phyloP scores from a whole-genome alignment of 2,888 invertebrate genomes.

The Dascillus cervinus region DNA sequence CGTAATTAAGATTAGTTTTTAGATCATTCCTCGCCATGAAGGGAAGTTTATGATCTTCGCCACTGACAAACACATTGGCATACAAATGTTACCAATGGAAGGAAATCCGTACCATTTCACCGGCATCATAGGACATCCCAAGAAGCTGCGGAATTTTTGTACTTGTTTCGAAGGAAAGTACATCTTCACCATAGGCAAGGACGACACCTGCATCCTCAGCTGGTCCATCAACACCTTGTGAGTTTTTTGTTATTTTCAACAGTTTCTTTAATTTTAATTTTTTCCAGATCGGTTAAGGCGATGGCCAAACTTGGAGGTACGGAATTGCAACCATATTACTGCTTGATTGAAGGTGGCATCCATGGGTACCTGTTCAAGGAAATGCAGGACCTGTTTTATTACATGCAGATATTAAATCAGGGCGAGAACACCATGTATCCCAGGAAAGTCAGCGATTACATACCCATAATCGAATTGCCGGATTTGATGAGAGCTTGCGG shows the following conservation, averaged over 20 bases:
- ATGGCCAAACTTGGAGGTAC: slow-evolving; percentile 45
- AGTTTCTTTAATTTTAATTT: background rate
- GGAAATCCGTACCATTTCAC: slow-evolving; percentile 66
- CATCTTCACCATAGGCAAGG: slow-evolving; percentile 49
- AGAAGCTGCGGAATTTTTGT: slow-evolving; percentile 42
- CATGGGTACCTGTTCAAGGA: slow-evolving; percentile 64
- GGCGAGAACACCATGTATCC: slow-evolving; percentile 59
- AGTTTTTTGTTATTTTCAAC: slow-evolving; percentile 14
- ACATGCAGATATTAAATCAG: slow-evolving; percentile 66
- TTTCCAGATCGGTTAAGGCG: slow-evolving; percentile 3
- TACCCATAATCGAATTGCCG: slow-evolving; percentile 59
- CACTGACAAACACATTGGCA: slow-evolving; percentile 57
- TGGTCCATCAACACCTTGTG: slow-evolving; percentile 52
- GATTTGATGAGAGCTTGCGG: slow-evolving; percentile 69
- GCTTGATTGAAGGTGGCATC: slow-evolving; percentile 60
- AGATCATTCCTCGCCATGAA: slow-evolving; percentile 37
- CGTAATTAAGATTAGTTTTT: slow-evolving; percentile 10
- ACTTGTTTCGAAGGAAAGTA: slow-evolving; percentile 44
- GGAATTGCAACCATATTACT: slow-evolving; percentile 61
- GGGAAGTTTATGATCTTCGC: slow-evolving; percentile 53
- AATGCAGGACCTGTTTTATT: slow-evolving; percentile 68
- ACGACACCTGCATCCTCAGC: slow-evolving; percentile 48
- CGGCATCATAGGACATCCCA: slow-evolving; percentile 58
- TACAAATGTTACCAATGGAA: slow-evolving; percentile 61
- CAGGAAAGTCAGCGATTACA: slow-evolving; percentile 52